These are phyloP conservation scores for Odocoileus hemionus DNA, from an alignment of 2,113 vertebrate genomes.

Conservation along the genomic window DNA sequence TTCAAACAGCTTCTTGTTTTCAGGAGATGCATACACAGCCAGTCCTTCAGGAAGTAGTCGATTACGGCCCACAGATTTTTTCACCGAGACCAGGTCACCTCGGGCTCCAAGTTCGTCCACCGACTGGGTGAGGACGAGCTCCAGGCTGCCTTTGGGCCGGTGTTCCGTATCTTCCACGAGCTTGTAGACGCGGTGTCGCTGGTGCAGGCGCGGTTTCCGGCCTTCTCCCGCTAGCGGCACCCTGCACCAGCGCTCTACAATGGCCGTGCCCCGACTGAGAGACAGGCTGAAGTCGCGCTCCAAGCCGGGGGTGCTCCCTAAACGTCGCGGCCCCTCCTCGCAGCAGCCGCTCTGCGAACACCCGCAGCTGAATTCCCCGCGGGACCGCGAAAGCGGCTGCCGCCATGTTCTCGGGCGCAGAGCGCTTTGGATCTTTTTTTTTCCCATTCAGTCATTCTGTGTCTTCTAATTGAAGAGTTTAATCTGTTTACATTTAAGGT, in stretches of 20 bases:
- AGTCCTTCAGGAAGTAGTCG: slow-evolving; percentile 84
- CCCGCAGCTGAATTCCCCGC: fast-evolving
- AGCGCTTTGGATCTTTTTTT: too few relatives aligned
- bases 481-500: background rate
- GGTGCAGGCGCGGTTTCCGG: slow-evolving; percentile 77
- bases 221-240: slow-evolving; percentile 87
- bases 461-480: background rate
- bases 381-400: fast-evolving
- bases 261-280: slow-evolving; percentile 77
- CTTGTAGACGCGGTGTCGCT: slow-evolving; percentile 85
- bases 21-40: slow-evolving; percentile 90
- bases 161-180: slow-evolving; percentile 87
- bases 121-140: slow-evolving; percentile 88
- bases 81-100: slow-evolving; percentile 88
- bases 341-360: background rate
- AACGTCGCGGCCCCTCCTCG: background rate
- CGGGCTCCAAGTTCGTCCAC: slow-evolving; percentile 87
- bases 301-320: background rate
- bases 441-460: background rate
- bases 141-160: slow-evolving; percentile 76
- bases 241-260: slow-evolving; percentile 92
- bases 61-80: slow-evolving; percentile 85
- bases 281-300: slow-evolving; percentile 58
- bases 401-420: background rate
- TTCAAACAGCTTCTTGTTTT: slow-evolving; percentile 86